These are phyloP conservation scores for Haemorhous mexicanus DNA, from an alignment of 2,113 vertebrate genomes.

Conservation along the genomic window DNA sequence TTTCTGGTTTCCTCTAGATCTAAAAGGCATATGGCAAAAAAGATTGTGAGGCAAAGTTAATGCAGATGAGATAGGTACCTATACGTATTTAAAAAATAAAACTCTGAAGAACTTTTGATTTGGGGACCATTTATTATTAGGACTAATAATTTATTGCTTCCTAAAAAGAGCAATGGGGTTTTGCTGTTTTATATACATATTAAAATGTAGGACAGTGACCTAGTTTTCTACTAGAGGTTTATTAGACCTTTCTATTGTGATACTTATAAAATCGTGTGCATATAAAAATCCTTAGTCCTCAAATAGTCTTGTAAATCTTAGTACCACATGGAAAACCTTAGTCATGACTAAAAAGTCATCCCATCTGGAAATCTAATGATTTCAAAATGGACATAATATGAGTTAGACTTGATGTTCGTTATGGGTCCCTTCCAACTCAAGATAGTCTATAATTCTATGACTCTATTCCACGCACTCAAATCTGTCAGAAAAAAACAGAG, in stretches of 20 bases:
- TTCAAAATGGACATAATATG: neutral
- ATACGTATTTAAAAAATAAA: neutral
- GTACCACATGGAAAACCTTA: neutral
- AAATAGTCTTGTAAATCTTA: neutral
- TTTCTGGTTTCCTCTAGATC: neutral
- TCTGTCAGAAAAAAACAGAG: neutral
- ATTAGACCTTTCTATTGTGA: neutral
- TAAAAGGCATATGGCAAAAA: neutral
- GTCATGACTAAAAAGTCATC: neutral
- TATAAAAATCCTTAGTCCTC: neutral
- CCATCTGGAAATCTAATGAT: neutral
- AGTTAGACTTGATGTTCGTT: fast-evolving
- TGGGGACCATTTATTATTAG: neutral
- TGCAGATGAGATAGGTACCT: neutral
- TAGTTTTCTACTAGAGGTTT: neutral
- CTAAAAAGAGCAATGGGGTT: fast-evolving
- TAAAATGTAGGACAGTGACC: neutral
- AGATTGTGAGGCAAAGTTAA: neutral
- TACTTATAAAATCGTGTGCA: neutral
- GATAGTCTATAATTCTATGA: neutral
- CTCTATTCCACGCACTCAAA: neutral
- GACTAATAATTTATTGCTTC: neutral
- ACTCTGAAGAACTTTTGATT: neutral
- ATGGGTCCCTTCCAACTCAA: neutral
- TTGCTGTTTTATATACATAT: neutral